A percentile compares a stretch with the other conserved stretches of the same genome.
Evolutionary conservation across 1,140 invertebrate genomes (phyloP).

Genomic region (Homalodisca vitripennis): DNA sequence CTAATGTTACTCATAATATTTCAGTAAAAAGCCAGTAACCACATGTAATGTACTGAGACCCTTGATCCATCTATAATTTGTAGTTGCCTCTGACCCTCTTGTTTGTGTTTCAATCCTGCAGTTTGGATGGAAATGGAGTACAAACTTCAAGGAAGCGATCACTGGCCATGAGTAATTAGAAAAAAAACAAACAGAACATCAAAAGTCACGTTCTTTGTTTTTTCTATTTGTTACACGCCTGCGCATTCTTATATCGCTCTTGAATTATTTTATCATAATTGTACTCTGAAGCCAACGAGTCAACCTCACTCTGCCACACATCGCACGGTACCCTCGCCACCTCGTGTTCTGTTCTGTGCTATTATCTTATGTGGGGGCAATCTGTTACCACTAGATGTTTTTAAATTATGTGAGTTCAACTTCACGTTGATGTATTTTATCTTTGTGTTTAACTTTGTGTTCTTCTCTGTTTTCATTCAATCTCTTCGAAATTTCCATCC

Average conservation of each 20-base stretch:
- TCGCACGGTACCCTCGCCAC: constrained; percentile 7
- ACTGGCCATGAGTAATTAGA: constrained; percentile 63
- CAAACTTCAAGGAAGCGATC: constrained; percentile 93
- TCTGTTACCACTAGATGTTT: too few species aligned
- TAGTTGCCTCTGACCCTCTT: constrained; percentile 32
- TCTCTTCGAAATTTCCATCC: too few species aligned
- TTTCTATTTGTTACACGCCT: constrained; percentile 35
- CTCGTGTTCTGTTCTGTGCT: neutral
- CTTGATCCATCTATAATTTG: constrained; percentile 4
- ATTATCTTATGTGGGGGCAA: constrained; percentile 22
- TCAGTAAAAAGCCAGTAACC: too few species aligned
- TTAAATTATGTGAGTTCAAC: too few species aligned
- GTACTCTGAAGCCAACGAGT: constrained; percentile 7
- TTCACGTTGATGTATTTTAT: too few species aligned
- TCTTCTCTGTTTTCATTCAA: too few species aligned
- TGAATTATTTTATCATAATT: constrained; percentile 23
- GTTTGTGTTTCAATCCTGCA: constrained; percentile 38
- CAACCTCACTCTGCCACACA: neutral
- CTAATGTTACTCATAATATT: too few species aligned
- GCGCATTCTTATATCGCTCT: constrained; percentile 29
- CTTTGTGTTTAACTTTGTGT: too few species aligned
- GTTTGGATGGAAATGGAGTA: constrained; percentile 92
- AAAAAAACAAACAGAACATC: constrained; percentile 21
- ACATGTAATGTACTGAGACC: constrained; percentile 3
- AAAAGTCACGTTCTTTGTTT: constrained; percentile 31